These are phyloP conservation scores for Hiodon tergisus DNA, from an alignment of 2,113 vertebrate genomes.

Conservation along the genomic window DNA sequence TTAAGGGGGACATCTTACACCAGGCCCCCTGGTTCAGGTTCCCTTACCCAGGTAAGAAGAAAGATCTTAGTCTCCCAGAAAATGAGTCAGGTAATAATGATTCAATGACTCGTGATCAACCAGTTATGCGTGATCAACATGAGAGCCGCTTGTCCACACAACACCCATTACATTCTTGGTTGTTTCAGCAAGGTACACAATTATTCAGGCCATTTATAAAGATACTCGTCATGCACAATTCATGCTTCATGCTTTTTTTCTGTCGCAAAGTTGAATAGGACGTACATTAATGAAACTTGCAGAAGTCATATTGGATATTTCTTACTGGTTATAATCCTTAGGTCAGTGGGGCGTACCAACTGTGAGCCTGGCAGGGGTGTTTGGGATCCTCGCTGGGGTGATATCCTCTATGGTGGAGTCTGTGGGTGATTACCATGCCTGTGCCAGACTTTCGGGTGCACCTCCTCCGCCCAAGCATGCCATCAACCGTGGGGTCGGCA, in stretches of 20 bases:
- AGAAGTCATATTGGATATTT: not conserved
- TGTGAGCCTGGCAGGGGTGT: conserved; percentile 82
- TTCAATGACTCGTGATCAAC: no score
- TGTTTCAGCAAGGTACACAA: no score
- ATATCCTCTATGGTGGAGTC: conserved; percentile 95
- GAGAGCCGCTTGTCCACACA: no score
- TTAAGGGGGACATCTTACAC: conserved; percentile 67
- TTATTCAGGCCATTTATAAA: no score
- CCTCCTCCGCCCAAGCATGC: conserved; percentile 83
- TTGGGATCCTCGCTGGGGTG: conserved; percentile 86
- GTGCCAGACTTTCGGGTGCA: conserved; percentile 82
- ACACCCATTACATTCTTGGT: no score
- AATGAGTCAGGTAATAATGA: no score
- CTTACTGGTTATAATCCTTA: conserved; percentile 34
- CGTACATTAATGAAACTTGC: no score
- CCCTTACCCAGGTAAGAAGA: conserved; percentile 82
- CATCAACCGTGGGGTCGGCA: conserved; percentile 82
- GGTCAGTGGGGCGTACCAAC: conserved; percentile 93
- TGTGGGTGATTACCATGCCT: conserved; percentile 89
- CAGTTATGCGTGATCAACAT: not conserved
- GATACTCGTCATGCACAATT: not conserved
- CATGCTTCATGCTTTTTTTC: not conserved
- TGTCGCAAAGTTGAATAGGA: conserved; percentile 11
- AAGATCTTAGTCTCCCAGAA: not conserved
- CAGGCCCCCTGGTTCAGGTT: conserved; percentile 83